Evolutionary conservation across 2,888 invertebrate species (phyloP), one percentile per base, ranked within the genome.

Genomic region (Zygogramma bicolorata): DNA sequence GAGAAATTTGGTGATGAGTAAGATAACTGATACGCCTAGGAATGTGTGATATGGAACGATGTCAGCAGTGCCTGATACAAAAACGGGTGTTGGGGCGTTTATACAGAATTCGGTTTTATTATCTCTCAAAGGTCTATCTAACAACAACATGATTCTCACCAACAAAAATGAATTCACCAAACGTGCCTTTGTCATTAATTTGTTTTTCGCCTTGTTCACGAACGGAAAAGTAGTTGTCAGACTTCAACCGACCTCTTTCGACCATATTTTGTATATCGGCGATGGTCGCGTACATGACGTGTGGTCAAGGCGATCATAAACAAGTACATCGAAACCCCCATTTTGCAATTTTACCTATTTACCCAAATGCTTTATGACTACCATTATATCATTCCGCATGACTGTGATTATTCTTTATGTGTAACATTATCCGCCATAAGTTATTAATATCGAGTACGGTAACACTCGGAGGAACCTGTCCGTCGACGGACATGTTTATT

Each of bases 401-500:
- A 66, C 62, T 58, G n/a, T 65, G 25, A 67, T 70, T 69, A 67
- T 68, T 53, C 62, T 53, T 65, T 68, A 70, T 70, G 70, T 61
- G 73, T 68, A 68, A 63, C 49, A 70, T 73, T 68, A 70, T 68
- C 57, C 60, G 53, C 59, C 62, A 68, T 67, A 59, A 67, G 59
- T 68, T 71, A 71, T 71, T 65, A 71, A 62, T 68, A 38, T 25
- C 34, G 15, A 38, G 15, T 46, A 20, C 20, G 46, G 18, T 46
- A 46, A 57, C 65, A 65, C 57, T 57, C 65, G 25, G 20, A 65
- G 25, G 13, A 65, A 65, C 65, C 65, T 31, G 65, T 65, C 53
- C 53, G n/a, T 31, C 20, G 27, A 53, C 6, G 42, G 29, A 15
- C 34, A 38, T 46, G 49, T 38, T 65, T 49, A 18, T 65, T 65